Conservation (phyloP, 2,888 invertebrate genomes). For the Volucella inflata region DNA sequence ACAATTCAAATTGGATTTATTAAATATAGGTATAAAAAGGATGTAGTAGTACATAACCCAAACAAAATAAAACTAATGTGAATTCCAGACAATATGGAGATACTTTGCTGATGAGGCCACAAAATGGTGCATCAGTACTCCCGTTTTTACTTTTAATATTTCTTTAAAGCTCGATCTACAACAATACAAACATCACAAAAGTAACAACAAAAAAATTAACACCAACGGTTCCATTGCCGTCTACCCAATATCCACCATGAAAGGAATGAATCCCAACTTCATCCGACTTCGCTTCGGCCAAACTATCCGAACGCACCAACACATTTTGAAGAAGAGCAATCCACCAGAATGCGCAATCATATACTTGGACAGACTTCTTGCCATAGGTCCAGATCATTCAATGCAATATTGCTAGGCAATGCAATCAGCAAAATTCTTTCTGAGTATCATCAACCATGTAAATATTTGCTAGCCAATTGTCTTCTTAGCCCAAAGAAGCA, state of each 20-base stretch:
- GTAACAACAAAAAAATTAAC: neutral
- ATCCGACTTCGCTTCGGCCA: neutral
- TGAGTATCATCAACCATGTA: neutral
- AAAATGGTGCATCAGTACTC: neutral
- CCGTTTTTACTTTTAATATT: neutral
- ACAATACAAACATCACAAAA: neutral
- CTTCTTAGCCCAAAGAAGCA: too few species aligned
- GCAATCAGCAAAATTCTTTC: neutral
- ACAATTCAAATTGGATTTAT: neutral
- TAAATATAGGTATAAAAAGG: neutral
- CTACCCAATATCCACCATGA: neutral
- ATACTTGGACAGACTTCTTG: neutral
- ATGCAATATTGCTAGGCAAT: neutral
- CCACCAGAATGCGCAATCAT: neutral
- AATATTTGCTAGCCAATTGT: too few species aligned
- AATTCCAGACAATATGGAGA: too few species aligned
- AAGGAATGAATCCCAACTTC: neutral
- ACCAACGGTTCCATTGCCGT: neutral
- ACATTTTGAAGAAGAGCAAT: neutral
- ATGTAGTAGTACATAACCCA: neutral
- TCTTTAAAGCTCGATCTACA: slow-evolving; percentile 3
- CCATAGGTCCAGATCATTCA: slow-evolving; percentile 6
- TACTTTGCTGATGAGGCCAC: slow-evolving; percentile 15
- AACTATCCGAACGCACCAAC: slow-evolving; percentile 1
- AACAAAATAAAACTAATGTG: too few species aligned